Base-by-base conservation (phyloP, 2,888 invertebrate genomes). In the Parnassius mnemosyne region DNA sequence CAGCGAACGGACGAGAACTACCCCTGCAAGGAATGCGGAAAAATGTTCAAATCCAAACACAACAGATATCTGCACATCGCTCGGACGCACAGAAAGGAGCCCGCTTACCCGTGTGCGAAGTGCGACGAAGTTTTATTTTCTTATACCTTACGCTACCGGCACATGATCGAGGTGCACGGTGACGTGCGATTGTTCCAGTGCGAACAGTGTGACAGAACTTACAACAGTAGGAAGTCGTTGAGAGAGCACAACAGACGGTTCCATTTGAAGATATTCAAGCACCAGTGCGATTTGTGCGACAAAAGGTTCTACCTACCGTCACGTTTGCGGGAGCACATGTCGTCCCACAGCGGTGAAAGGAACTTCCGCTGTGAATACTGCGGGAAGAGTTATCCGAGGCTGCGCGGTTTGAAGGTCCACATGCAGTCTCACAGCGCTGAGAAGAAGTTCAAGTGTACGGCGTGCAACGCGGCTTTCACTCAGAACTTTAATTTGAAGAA, bases 401-500 rank as follows among this genome's bases (percentile, higher is more conserved):
- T 88, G 3, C 69, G 87, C 0, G 87, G 85, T 0, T 58, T 89
- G n/a, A 85, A 93, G 12, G 93, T 93, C 0, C 94, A 94, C 70
- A 86, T 92, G 75, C 86, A 93, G 44, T 90, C 91, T 1, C 93
- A 93, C 61, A 87, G 79, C 0, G 87, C 84, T 0, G 93, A 93
- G 61, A 88, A 92, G 61, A 92, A 92, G n/a, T 92, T 85, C 65
- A 81, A 87, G 1, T 94, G 94, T 66, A 72, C 80, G 0, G 11
- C 87, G 51, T 94, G 94, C 64, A 87, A 80, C 12, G 88, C 92
- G 0, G 84, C 92, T 0, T 94, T 93, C 66, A 92, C 93, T 0
- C 93, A 93, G 46, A 92, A 92, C 67, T 85, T 92, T 9, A 92
- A 92, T 68, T 76, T 94, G 65, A 93, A 92, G 72, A 91, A 91